These are phyloP conservation scores for Theocolax elegans DNA, from an alignment of 1,140 invertebrate species.

Conservation along the genomic window DNA sequence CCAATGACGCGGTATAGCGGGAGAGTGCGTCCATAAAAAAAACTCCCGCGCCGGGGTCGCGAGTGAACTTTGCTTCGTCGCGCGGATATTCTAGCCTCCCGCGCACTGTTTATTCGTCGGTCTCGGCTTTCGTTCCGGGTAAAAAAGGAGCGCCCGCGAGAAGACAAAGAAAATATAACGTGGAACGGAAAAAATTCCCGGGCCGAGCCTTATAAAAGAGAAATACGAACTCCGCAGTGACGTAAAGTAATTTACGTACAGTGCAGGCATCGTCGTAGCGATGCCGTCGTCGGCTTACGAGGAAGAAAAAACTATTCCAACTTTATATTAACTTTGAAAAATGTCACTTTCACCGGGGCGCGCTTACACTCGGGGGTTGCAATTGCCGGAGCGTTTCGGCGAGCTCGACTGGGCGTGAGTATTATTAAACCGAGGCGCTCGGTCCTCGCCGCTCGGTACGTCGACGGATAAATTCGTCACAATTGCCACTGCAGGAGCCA, in stretches of 20 bases:
- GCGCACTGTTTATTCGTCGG: slow-evolving; percentile 13
- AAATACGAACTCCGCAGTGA: slow-evolving; percentile 30
- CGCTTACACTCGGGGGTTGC: background rate
- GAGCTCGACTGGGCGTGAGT: too few species aligned
- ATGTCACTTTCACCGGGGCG: slow-evolving; percentile 30
- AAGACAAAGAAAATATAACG: slow-evolving; percentile 36
- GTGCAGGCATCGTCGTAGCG: background rate
- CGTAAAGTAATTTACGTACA: slow-evolving; percentile 36
- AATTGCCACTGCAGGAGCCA: too few species aligned
- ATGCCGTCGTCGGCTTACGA: background rate
- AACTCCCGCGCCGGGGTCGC: slow-evolving; percentile 33
- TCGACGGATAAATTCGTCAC: too few species aligned
- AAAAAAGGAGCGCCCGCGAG: background rate
- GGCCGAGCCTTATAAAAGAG: slow-evolving; percentile 19
- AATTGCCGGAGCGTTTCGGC: too few species aligned
- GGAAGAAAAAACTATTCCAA: slow-evolving; percentile 32
- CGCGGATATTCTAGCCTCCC: slow-evolving; percentile 4
- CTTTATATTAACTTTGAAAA: slow-evolving; percentile 39
- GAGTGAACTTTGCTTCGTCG: slow-evolving; percentile 39
- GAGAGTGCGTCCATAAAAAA: slow-evolving; percentile 52
- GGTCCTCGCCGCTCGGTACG: too few species aligned
- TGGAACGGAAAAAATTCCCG: slow-evolving; percentile 11
- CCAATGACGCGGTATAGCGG: slow-evolving; percentile 45
- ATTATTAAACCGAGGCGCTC: too few species aligned
- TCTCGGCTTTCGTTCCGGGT: background rate